phyloP scores from a whole-genome alignment of 2,797 vertebrate genomes.

The Lepus oiostolus region DNA sequence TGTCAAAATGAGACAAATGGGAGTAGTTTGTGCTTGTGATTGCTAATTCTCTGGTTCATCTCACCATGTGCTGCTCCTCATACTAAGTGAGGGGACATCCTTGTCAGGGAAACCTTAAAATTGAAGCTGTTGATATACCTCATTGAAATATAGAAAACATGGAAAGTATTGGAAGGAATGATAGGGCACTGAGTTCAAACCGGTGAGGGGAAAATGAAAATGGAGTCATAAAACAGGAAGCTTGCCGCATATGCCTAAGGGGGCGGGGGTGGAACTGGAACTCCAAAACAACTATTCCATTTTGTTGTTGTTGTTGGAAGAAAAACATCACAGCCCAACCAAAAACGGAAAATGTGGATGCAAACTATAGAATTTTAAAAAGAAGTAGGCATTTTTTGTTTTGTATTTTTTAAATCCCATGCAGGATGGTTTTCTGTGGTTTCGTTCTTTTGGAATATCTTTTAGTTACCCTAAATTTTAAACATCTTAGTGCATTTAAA shows the following conservation, averaged over 20 bases:
- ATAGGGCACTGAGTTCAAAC: neutral
- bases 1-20: neutral
- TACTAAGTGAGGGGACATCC: neutral
- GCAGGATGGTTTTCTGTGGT: slow-evolving; percentile 36
- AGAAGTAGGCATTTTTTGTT: slow-evolving; percentile 58
- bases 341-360: slow-evolving; percentile 50
- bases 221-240: neutral
- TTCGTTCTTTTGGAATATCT: slow-evolving; percentile 34
- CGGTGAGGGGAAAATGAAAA: neutral
- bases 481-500: slow-evolving; percentile 53
- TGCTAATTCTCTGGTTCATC: neutral
- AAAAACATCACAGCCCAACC: neutral
- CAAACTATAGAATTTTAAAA: slow-evolving; percentile 50
- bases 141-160: slow-evolving; percentile 46
- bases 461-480: slow-evolving; percentile 74
- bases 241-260: neutral
- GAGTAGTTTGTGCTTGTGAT: slow-evolving; percentile 44
- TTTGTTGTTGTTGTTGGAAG: slow-evolving; percentile 51
- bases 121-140: slow-evolving; percentile 58
- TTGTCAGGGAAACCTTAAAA: slow-evolving; percentile 56
- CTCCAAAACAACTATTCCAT: slow-evolving; percentile 23
- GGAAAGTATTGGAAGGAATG: neutral
- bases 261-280: neutral
- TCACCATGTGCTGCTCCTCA: neutral
- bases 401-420: slow-evolving; percentile 71